Conservation (phyloP, 1,140 invertebrate species). For the Platorchestia sp. region DNA sequence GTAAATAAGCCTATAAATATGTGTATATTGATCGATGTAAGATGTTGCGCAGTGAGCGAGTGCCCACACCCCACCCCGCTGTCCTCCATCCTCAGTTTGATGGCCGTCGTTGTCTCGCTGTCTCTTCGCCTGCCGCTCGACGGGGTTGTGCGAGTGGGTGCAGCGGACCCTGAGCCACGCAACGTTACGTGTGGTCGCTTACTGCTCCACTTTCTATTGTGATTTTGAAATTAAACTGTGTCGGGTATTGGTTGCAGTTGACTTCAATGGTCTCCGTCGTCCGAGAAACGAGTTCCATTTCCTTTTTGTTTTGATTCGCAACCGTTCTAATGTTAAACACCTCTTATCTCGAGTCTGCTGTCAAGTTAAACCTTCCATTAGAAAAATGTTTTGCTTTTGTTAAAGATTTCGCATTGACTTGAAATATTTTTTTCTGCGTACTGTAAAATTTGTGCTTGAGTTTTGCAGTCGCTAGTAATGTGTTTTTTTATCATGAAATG, state of each 20-base stretch:
- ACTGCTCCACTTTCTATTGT: background rate
- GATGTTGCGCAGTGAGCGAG: slow-evolving; percentile 40
- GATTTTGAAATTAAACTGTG: background rate
- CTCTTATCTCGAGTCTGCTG: background rate
- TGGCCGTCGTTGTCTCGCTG: background rate
- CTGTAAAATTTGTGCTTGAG: background rate
- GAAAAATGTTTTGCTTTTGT: background rate
- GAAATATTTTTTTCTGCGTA: background rate
- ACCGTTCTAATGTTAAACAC: background rate
- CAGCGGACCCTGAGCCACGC: background rate
- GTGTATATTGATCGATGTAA: slow-evolving; percentile 50
- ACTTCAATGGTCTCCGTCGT: background rate
- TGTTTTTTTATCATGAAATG: background rate
- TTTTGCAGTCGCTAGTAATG: background rate
- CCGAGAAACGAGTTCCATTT: background rate
- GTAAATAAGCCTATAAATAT: slow-evolving; percentile 53
- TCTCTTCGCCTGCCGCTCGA: background rate
- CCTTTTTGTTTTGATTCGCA: background rate
- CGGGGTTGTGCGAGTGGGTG: background rate
- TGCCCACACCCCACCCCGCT: background rate
- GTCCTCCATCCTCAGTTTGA: background rate
- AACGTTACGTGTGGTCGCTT: background rate
- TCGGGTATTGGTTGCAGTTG: background rate
- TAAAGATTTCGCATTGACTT: background rate
- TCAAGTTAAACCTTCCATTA: background rate